Evolutionary conservation across 2,113 vertebrate genomes (phyloP), one percentile per base, ranked within the genome.

Genomic region (Gadus macrocephalus): DNA sequence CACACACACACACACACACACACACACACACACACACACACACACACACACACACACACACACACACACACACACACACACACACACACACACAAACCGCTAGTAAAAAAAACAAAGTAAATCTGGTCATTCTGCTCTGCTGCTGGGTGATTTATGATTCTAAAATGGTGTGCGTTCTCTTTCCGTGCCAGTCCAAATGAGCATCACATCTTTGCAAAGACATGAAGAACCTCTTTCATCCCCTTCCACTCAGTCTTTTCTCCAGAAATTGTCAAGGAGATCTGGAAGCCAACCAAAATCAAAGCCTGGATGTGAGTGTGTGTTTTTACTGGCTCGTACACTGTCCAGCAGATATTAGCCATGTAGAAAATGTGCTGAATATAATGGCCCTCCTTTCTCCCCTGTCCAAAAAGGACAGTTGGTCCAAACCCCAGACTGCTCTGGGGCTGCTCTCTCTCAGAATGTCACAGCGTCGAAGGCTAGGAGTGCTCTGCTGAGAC

Each of bases 341-440:
- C 76, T 82, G 80, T 88, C 86, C 91, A 90, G 86, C 81, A 88
- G 86, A 90, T 91, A 91, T 92, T 87, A 92, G 87, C 84, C 77
- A 69, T 89, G 86, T 79, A 89, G 86, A 85, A 89, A 92, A 90
- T 92, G 88, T 90, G 89, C 89, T 91, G 89, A 92, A 90, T 89
- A 87, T 91, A 88, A 85, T 72, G 56, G 85, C 81, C 74, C 79
- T 80, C 67, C 74, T 71, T 69, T 58, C 55, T 58, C 74, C 74
- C 69, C 27, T 0, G 62, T 86, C 89, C 89, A 92, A 91, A 75
- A 89, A 85, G 90, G 90, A 91, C 89, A 90, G 88, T 91, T 88
- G 89, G 89, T 90, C 82, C 80, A 85, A n/a, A 89, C 78, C 87
- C 81, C 82, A 78, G 87, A 79, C 87, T 85, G 74, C 79, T n/a